phyloP scores from a whole-genome alignment of 2,797 vertebrate genomes.

The Staurois parvus region DNA sequence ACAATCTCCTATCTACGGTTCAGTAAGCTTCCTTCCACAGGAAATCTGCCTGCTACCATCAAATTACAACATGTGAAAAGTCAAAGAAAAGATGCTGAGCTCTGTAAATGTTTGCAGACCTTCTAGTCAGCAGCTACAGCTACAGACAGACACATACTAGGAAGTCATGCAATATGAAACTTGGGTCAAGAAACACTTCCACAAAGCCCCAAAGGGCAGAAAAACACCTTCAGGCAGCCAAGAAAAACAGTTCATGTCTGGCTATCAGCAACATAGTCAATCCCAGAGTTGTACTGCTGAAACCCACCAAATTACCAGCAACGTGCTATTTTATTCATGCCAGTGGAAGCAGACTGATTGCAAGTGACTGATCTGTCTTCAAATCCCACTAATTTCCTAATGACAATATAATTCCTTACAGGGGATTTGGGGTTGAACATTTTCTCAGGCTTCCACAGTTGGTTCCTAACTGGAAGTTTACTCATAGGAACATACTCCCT shows the following conservation, averaged over 20 bases:
- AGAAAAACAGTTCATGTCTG: slow-evolving; percentile 58
- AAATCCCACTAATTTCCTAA: slow-evolving; percentile 42
- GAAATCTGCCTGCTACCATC: slow-evolving; percentile 63
- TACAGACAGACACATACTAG: slow-evolving; percentile 61
- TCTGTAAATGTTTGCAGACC: slow-evolving; percentile 59
- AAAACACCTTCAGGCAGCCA: slow-evolving; percentile 25
- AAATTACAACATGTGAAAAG: slow-evolving; percentile 49
- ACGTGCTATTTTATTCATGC: neutral
- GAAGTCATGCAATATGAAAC: slow-evolving; percentile 31
- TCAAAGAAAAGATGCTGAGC: slow-evolving; percentile 48
- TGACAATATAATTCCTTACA: neutral
- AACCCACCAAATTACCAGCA: neutral
- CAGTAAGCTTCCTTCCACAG: slow-evolving; percentile 63
- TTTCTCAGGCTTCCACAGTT: slow-evolving; percentile 7
- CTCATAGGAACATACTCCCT: neutral
- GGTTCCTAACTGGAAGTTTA: neutral
- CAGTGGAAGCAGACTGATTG: slow-evolving; percentile 15
- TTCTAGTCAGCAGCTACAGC: slow-evolving; percentile 55
- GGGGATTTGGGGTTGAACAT: slow-evolving; percentile 11
- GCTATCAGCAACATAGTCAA: slow-evolving; percentile 15
- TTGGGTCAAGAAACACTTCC: slow-evolving; percentile 24
- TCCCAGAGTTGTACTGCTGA: slow-evolving; percentile 16
- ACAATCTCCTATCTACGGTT: slow-evolving; percentile 50
- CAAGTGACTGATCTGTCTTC: neutral
- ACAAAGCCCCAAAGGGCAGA: slow-evolving; percentile 50